These are phyloP conservation scores for Sesia apiformis DNA, from an alignment of 2,888 invertebrate species.

Conservation along the genomic window DNA sequence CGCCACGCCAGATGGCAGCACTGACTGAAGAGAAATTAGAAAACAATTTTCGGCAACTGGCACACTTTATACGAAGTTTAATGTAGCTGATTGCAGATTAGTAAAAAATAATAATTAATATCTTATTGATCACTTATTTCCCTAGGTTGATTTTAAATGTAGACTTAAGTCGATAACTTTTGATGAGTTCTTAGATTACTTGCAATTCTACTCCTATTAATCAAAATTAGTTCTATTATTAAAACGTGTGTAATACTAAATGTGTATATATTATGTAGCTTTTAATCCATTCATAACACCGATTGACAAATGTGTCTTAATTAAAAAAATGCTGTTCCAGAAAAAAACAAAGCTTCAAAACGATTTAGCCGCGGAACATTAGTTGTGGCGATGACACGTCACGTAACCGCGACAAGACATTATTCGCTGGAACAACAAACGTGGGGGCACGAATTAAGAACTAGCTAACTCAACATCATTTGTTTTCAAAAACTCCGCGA, in stretches of 20 bases:
- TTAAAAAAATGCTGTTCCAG: constrained; percentile 1
- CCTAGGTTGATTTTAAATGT: too few relatives aligned
- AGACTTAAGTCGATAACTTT: too few relatives aligned
- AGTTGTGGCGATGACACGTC: constrained; percentile 14
- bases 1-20: constrained; percentile 62
- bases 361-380: constrained; percentile 13
- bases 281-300: too few relatives aligned
- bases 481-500: constrained; percentile 4
- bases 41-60: constrained; percentile 51
- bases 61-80: background rate
- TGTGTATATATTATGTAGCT: too few relatives aligned
- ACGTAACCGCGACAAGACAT: constrained; percentile 13
- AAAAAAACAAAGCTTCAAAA: constrained; percentile 9
- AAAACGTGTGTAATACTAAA: too few relatives aligned
- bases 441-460: constrained; percentile 6
- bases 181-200: too few relatives aligned
- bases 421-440: constrained; percentile 7
- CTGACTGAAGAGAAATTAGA: constrained; percentile 53
- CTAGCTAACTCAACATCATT: constrained; percentile 4
- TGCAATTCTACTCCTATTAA: too few relatives aligned
- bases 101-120: background rate
- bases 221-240: too few relatives aligned
- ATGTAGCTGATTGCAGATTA: background rate
- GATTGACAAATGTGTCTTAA: too few relatives aligned
- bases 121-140: background rate